Evolutionary conservation across 2,113 vertebrate genomes (phyloP), one percentile per base, ranked within the genome.

Genomic region (Hippopotamus amphibius): DNA sequence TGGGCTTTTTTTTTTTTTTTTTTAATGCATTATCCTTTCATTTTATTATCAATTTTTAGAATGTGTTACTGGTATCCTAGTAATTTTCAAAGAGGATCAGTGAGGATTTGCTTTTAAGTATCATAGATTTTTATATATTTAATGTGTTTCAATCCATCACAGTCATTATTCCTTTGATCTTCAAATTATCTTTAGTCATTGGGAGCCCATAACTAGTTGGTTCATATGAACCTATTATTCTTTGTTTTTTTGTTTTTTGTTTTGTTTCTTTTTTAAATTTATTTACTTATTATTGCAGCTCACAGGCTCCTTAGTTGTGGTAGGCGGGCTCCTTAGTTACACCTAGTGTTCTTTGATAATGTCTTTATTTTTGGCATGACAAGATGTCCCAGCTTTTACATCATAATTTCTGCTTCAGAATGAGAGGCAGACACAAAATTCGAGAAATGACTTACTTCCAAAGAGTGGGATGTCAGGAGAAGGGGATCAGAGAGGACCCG

Each of bases 21-120:
- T 19, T 57, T 57, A 53, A 28, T 28, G 9, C 1, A 16, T 72
- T 88, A 46, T 82, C 93, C 46, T 74, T 92, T 83, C 11, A 46
- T 21, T 61, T 80, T 63, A 17, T 69, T 68, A 68, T n/a, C n/a
- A 83, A 2, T 41, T 90, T 93, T 96, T 90, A 83, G 72, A 93
- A 61, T 96, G 15, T 80, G 11, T 90, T 93, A 46, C 12, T 71
- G 59, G 19, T 79, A n/a, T 93, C 33, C 46, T 87, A 83, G 79
- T 22, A 88, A 10, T n/a, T 95, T 85, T 69, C 28, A 95, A 48
- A 82, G 57, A 28, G 21, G 1, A 87, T 69, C 81, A 77, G 43
- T 93, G 55, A 93, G 19, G 26, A 63, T 92, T 92, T 94, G n/a
- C n/a, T 89, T 24, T 85, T 79, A 68, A 30, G 16, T 92, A 37